Conservation (phyloP, 1,140 invertebrate species). For the Meloidogyne exigua region DNA sequence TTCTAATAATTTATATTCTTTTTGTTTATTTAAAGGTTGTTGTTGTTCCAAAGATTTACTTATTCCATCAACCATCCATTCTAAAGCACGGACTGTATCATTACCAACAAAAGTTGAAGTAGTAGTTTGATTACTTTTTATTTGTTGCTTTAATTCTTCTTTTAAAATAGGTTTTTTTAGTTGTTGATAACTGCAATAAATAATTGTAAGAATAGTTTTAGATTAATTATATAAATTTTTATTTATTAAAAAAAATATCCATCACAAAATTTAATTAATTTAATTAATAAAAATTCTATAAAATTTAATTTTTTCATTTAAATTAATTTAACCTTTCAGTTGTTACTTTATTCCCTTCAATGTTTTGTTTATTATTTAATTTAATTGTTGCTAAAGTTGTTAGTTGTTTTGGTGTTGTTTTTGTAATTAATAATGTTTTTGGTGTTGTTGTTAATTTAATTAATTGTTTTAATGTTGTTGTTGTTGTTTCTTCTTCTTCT, state of each 20-base stretch:
- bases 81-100: constrained; percentile 33
- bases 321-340: neutral
- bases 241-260: no score
- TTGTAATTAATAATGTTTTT: neutral
- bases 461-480: no score
- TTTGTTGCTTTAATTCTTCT: neutral
- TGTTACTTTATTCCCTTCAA: no score
- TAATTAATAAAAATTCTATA: no score
- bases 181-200: neutral
- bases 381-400: neutral
- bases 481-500: neutral
- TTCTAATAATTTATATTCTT: neutral
- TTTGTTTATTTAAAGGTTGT: neutral
- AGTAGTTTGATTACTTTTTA: neutral
- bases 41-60: constrained; percentile 27
- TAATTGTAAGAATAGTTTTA: no score
- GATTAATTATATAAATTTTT: no score
- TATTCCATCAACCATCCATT: constrained; percentile 40
- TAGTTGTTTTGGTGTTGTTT: constrained; percentile 1
- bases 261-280: no score
- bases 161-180: neutral
- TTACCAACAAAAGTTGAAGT: no score
- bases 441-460: no score
- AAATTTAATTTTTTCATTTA: no score
- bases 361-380: neutral